These are phyloP conservation scores for Ptilodon capucinus DNA, from an alignment of 2,888 invertebrate species.

Conservation along the genomic window DNA sequence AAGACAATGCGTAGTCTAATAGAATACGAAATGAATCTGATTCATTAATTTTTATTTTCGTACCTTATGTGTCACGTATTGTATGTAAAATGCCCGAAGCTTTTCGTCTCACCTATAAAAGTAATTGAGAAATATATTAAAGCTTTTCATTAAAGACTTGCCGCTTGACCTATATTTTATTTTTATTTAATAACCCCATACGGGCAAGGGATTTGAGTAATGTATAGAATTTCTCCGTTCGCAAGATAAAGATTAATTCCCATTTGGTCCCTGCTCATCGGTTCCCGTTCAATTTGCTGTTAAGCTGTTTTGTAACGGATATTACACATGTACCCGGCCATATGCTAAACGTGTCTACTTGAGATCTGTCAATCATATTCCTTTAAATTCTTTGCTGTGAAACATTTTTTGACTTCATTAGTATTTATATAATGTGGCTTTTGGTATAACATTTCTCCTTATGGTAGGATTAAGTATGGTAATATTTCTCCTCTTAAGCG, in stretches of 20 bases:
- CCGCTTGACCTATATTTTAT: neutral
- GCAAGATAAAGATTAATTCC: slow-evolving; percentile 51
- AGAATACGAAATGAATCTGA: slow-evolving; percentile 46
- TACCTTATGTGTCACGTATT: neutral
- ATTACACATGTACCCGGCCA: slow-evolving; percentile 37
- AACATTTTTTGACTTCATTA: neutral
- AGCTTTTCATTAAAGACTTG: neutral
- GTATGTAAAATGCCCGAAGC: neutral
- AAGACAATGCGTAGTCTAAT: slow-evolving; percentile 41
- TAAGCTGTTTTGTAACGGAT: slow-evolving; percentile 38
- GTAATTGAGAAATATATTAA: neutral
- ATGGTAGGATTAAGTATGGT: neutral
- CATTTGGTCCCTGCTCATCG: slow-evolving; percentile 32
- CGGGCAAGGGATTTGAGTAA: neutral
- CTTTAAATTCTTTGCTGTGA: neutral
- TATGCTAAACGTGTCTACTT: slow-evolving; percentile 10
- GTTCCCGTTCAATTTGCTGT: slow-evolving; percentile 29
- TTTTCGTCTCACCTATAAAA: neutral
- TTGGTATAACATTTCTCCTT: neutral
- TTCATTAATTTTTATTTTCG: slow-evolving; percentile 24
- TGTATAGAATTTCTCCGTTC: slow-evolving; percentile 11
- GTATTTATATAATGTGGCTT: neutral
- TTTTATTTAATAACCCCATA: neutral
- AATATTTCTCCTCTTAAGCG: neutral
- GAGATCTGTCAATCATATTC: slow-evolving; percentile 5